These are phyloP conservation scores for Lacanobia oleracea DNA, from an alignment of 2,888 invertebrate genomes.

Conservation along the genomic window DNA sequence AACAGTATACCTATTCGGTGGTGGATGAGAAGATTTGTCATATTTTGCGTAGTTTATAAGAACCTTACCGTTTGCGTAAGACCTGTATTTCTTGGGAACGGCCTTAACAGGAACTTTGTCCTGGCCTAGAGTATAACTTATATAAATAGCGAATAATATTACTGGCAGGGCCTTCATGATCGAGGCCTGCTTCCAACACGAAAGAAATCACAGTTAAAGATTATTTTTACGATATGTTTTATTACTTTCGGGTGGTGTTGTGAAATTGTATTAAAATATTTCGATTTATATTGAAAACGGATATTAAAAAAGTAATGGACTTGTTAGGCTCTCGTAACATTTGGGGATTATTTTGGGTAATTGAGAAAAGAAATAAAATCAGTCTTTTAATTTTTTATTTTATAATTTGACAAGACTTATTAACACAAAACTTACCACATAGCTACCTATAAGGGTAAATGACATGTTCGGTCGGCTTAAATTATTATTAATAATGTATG, in stretches of 20 bases:
- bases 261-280: conserved; percentile 71
- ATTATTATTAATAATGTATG: not conserved
- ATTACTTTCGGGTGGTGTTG: conserved; percentile 62
- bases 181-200: conserved; percentile 32
- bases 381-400: conserved; percentile 23
- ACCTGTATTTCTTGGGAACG: conserved; percentile 70
- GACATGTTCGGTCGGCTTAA: not conserved
- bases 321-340: conserved; percentile 1
- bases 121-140: conserved; percentile 57
- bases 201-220: conserved; percentile 49
- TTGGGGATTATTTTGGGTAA: conserved; percentile 8
- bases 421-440: conserved; percentile 32
- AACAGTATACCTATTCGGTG: conserved; percentile 69
- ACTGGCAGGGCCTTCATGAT: conserved; percentile 72
- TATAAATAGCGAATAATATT: conserved; percentile 65
- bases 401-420: conserved; percentile 25
- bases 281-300: conserved; percentile 63
- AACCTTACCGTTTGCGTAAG: conserved; percentile 65
- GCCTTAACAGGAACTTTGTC: conserved; percentile 48
- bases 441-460: conserved; percentile 11
- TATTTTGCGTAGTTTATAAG: conserved; percentile 74
- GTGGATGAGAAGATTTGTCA: conserved; percentile 45
- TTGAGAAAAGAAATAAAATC: not conserved
- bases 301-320: conserved; percentile 8
- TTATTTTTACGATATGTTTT: conserved; percentile 64